Base-by-base conservation (phyloP, 2,113 vertebrate species). In the Ceratotherium simum region DNA sequence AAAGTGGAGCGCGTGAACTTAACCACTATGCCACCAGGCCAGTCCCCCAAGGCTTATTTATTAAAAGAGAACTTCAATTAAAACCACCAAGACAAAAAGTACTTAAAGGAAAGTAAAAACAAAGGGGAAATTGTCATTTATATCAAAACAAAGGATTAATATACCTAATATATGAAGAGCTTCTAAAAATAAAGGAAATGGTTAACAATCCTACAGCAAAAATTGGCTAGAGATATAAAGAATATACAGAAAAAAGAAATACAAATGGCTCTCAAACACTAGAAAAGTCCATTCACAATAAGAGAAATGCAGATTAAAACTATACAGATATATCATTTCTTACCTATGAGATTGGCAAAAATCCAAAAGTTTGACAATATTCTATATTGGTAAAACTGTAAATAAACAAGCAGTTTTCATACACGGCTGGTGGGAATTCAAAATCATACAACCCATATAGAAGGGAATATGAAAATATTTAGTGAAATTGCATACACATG, bases 151-250 rank as follows among this genome's bases (percentile, higher is more conserved):
- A 89, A 94, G 58, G 73, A 80, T 92, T 46, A 87, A 39, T 78
- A 93, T 42, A 70, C 10, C 54, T 79, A 89, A 81, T 42, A 79
- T 20, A 94, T 56, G 12, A 76, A 72, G 23, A 69, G 20, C 16
- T 81, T 80, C 92, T 72, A 89, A 96, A 91, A 96, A 56, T 69
- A 70, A 93, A 95, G 46, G n/a, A 84, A 69, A 84, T 79, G 4
- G 23, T 23, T 67, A 95, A 92, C 16, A 93, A 97, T 36, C 58
- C 27, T 78, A 86, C 2, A 76, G 67, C 56, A 92, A 89, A 96
- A 81, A 69, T 6, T 18, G 67, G 29, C 42, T 90, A 42, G 25
- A 54, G 6, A 54, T 51, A 85, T 36, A 18, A 72, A 92, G 78
- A 73, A 36, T 60, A 70, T 25, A 51, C 21, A 95, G 36, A 73